Evolutionary conservation across 1,140 invertebrate genomes (phyloP).

Genomic region (Neodiprion virginianus): DNA sequence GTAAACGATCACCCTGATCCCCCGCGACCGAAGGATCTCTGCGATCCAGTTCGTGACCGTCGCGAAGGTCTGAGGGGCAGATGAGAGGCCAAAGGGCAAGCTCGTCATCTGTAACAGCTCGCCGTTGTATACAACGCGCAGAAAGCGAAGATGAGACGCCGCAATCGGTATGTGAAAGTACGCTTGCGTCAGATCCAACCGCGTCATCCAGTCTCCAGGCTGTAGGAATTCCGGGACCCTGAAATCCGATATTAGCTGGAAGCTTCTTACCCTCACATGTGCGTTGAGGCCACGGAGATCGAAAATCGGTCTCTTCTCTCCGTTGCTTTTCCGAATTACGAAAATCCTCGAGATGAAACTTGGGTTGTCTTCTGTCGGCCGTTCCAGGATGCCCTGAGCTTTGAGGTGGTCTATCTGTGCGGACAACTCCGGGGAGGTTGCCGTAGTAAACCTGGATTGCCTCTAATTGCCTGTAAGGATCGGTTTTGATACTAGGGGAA

Average conservation of each 20-base stretch:
- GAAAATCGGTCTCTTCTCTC: slow-evolving; percentile 27
- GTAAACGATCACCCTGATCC: slow-evolving; percentile 36
- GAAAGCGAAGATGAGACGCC: slow-evolving; percentile 25
- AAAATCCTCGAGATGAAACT: slow-evolving; percentile 37
- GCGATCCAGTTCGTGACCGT: slow-evolving; percentile 41
- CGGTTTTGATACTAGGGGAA: too few relatives aligned
- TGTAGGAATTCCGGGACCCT: slow-evolving; percentile 31
- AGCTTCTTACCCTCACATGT: slow-evolving; percentile 27
- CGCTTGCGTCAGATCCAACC: slow-evolving; percentile 32
- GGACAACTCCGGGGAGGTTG: slow-evolving; percentile 17
- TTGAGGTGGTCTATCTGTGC: slow-evolving; percentile 21
- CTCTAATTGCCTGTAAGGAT: too few relatives aligned
- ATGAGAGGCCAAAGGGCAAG: slow-evolving; percentile 33
- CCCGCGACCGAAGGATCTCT: slow-evolving; percentile 34
- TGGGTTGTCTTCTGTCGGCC: slow-evolving; percentile 17
- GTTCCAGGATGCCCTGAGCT: slow-evolving; percentile 24
- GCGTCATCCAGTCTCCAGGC: slow-evolving; percentile 22
- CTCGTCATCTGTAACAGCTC: slow-evolving; percentile 36
- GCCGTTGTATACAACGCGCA: slow-evolving; percentile 30
- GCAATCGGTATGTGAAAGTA: slow-evolving; percentile 19
- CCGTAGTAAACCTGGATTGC: slow-evolving; percentile 22
- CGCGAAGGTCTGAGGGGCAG: slow-evolving; percentile 34
- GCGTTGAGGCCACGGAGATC: slow-evolving; percentile 34
- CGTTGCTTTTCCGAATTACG: slow-evolving; percentile 26
- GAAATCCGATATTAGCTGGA: slow-evolving; percentile 30